Conservation (phyloP, 2,797 vertebrate species). For the Halcyon leucocephala region DNA sequence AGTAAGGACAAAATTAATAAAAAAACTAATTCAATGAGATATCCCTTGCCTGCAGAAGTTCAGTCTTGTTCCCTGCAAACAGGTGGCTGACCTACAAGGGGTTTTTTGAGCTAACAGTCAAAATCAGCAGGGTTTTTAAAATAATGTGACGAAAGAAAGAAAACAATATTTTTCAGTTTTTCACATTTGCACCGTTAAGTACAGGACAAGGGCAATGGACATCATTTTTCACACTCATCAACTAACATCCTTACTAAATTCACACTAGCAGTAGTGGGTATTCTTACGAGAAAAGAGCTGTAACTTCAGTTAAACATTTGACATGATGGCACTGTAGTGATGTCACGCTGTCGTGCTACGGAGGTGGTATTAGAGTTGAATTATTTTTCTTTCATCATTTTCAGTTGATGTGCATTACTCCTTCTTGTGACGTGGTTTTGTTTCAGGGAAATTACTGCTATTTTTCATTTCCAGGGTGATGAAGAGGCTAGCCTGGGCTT, state of each 20-base stretch:
- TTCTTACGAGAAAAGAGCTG: neutral
- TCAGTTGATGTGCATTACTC: neutral
- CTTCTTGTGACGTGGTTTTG: neutral
- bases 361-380: neutral
- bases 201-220: neutral
- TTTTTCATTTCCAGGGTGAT: constrained; percentile 86
- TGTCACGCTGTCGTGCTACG: accelerated
- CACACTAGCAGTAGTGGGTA: accelerated
- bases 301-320: neutral
- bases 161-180: neutral
- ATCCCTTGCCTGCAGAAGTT: neutral
- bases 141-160: neutral
- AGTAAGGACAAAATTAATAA: neutral
- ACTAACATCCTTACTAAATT: neutral
- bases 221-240: neutral
- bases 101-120: neutral
- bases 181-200: neutral
- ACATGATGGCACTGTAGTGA: neutral
- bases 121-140: neutral
- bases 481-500: constrained; percentile 95
- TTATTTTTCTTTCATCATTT: neutral
- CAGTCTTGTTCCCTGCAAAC: neutral
- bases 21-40: neutral
- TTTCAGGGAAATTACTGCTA: neutral
- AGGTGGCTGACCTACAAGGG: neutral